A percentile compares a stretch with the other conserved stretches of the same genome.
phyloP scores from a whole-genome alignment of 2,888 invertebrate genomes.

The Lampropteryx suffumata region DNA sequence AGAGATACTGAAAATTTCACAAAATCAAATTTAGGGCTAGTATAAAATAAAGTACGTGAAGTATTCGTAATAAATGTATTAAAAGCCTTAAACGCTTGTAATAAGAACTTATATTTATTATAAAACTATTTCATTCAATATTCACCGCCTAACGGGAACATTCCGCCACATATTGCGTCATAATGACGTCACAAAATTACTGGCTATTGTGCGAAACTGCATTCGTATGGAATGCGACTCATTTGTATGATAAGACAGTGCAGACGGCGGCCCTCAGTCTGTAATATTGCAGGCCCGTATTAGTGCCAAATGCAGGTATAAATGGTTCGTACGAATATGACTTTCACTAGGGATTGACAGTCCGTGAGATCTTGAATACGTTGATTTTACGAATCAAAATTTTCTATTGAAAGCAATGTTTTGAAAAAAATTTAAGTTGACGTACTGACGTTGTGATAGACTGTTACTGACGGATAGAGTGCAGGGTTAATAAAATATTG shows the following conservation, averaged over 20 bases:
- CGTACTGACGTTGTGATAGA: no score
- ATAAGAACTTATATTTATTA: background rate
- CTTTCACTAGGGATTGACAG: slow-evolving; percentile 12
- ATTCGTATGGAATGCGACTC: slow-evolving; percentile 50
- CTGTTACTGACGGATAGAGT: no score
- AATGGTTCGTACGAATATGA: slow-evolving; percentile 16
- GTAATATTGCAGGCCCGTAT: slow-evolving; percentile 55
- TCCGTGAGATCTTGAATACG: background rate
- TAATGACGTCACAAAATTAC: slow-evolving; percentile 44
- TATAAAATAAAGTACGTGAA: no score
- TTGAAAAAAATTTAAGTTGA: no score
- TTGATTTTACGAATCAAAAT: no score
- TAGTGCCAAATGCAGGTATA: slow-evolving; percentile 22
- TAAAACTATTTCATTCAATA: slow-evolving; percentile 21
- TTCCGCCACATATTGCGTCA: slow-evolving; percentile 37
- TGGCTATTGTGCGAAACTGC: slow-evolving; percentile 39
- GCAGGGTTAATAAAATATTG: no score
- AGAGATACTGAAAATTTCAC: no score
- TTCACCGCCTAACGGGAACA: slow-evolving; percentile 30
- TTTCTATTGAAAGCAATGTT: no score
- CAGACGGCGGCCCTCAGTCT: slow-evolving; percentile 54
- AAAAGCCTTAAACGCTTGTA: no score
- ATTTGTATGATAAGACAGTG: slow-evolving; percentile 67
- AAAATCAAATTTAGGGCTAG: no score
- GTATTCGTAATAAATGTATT: no score